Conservation (phyloP, 2,797 vertebrate species). For the Intellagama lesueurii region DNA sequence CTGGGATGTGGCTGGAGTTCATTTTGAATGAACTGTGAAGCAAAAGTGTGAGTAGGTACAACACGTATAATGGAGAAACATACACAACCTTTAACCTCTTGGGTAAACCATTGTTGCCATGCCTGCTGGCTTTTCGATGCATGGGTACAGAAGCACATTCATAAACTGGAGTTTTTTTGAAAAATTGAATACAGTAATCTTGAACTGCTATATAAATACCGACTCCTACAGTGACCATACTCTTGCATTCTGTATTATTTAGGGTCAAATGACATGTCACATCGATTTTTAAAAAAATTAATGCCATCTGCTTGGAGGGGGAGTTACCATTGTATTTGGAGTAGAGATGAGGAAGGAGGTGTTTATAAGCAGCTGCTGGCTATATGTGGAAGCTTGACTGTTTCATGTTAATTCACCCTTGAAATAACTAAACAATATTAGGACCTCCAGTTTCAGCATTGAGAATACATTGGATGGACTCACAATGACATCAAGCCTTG, state of each 20-base stretch:
- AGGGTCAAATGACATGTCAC: background rate
- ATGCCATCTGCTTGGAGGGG: background rate
- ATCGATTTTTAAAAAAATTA: background rate
- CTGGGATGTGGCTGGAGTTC: too few species aligned
- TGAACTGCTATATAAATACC: background rate
- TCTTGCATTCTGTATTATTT: background rate
- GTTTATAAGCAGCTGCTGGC: background rate
- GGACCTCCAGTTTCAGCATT: background rate
- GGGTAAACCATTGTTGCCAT: too few species aligned
- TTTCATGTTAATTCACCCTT: background rate
- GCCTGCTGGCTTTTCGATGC: too few species aligned
- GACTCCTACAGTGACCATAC: background rate
- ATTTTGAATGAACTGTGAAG: too few species aligned
- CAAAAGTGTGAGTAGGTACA: too few species aligned
- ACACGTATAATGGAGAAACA: too few species aligned
- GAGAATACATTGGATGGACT: background rate
- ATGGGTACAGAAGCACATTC: too few species aligned
- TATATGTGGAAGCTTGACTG: background rate
- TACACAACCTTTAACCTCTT: too few species aligned
- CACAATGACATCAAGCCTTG: background rate
- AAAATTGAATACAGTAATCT: too few species aligned
- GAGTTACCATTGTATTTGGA: background rate
- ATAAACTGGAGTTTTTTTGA: too few species aligned
- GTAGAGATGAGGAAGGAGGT: background rate
- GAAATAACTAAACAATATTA: background rate